Conservation (phyloP, 92 coral and sea anemone genomes). For the Zoanthus gigantus region DNA sequence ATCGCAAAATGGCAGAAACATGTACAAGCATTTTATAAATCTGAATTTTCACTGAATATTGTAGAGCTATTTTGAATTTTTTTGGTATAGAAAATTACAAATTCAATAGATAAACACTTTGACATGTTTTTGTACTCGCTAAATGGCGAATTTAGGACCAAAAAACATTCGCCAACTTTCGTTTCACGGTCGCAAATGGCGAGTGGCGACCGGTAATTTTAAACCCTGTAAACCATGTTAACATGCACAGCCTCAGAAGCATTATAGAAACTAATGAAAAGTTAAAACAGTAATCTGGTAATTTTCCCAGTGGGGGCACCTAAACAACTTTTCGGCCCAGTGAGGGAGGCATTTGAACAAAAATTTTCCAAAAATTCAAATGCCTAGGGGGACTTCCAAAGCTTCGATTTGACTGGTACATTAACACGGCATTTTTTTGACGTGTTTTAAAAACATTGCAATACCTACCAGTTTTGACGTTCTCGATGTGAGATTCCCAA, state of each 20-base stretch:
- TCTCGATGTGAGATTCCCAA: conserved; percentile 63
- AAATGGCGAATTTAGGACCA: no score
- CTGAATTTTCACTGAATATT: no score
- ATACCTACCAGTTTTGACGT: conserved; percentile 63
- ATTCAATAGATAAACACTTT: no score
- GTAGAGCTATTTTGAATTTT: no score
- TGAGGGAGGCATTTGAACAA: not conserved
- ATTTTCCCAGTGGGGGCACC: not conserved
- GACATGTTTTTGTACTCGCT: no score
- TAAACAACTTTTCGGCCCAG: not conserved
- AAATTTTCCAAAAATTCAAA: not conserved
- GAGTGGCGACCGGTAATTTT: not conserved
- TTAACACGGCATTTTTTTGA: conserved; percentile 1
- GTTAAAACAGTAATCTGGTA: not conserved
- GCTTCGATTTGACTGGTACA: not conserved
- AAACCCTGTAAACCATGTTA: not conserved
- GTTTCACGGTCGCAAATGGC: no score
- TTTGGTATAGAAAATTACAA: no score
- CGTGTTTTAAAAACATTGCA: conserved; percentile 3
- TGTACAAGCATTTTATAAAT: no score
- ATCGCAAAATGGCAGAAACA: no score
- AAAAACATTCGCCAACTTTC: no score
- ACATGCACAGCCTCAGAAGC: not conserved
- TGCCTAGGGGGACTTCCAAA: not conserved
- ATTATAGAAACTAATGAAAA: not conserved